Evolutionary conservation across 2,888 invertebrate genomes (phyloP), one percentile per base, ranked within the genome.

Genomic region (Athrips mouffetella): DNA sequence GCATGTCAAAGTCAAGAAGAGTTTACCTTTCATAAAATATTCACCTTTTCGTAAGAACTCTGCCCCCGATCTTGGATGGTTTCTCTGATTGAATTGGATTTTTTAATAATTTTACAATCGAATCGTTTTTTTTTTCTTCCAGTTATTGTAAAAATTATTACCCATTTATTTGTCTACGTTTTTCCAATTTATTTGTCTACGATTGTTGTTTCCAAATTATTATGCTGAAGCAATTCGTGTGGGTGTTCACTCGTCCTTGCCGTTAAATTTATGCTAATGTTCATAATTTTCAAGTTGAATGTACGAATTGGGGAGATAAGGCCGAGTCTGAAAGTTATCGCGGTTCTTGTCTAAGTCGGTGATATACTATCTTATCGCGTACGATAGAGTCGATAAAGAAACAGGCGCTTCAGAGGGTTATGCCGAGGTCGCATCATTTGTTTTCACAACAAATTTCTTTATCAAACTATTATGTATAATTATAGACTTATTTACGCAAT

Each of bases 241-340:
- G 52, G 52, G 56, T 56, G 55, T 59, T 58, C 50, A 18, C 31
- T 11, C 51, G 60, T 60, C 64, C 64, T 70, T 67, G 67, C 51
- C 52, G 49, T 53, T 47, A 50, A 54, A 61, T 59, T 57, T 69
- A 73, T 73, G 70, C 70, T 69, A 68, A 73, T 73, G 65, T 67
- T 65, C 67, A 56, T 63, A 69, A 64, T 70, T 68, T 37, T 59
- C 59, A 72, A 78, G 80, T 80, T 81, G 79, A 81, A 82, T 59
- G 80, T 63, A 74, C 76, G 68, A 71, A 72, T 69, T 66, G 55
- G 66, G 63, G 60, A 72, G 80, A 80, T 79, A 79, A 70, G 58
- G 47, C 51, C 47, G 57, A 66, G 68, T 70, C 63, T 64, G 59
- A 56, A 67, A 64, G 56, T 69, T 75, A 78, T 76, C 74, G 65